Evolutionary conservation across 2,113 vertebrate species (phyloP).

Genomic region (Numida meleagris): DNA sequence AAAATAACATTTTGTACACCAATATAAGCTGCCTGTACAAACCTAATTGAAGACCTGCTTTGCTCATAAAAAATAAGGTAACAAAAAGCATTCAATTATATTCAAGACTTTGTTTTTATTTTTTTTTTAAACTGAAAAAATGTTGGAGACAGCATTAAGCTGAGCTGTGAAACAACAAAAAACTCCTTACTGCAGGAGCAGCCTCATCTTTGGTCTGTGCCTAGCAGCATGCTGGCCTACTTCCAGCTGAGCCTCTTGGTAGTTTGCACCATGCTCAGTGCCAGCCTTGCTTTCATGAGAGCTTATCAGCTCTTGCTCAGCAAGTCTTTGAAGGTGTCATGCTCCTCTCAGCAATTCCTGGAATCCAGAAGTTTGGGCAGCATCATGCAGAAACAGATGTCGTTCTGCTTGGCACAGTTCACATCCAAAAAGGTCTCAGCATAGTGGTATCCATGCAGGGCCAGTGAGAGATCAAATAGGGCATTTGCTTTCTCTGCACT

Average conservation of each 20-base stretch:
- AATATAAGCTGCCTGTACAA: not conserved
- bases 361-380: not conserved
- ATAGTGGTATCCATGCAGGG: not conserved
- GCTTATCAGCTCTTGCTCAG: not conserved
- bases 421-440: not conserved
- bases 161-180: not conserved
- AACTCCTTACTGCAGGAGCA: not conserved
- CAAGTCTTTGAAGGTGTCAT: fast-evolving
- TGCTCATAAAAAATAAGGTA: not conserved
- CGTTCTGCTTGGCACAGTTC: not conserved
- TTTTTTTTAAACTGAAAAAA: not conserved
- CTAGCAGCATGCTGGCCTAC: not conserved
- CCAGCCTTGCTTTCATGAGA: not conserved
- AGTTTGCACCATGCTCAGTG: not conserved
- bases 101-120: not conserved
- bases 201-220: not conserved
- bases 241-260: not conserved
- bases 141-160: fast-evolving
- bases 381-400: not conserved
- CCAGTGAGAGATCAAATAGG: not conserved
- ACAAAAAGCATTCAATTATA: not conserved
- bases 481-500: not conserved
- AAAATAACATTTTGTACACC: not conserved
- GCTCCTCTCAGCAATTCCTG: not conserved
- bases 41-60: not conserved